phyloP scores from a whole-genome alignment of 2,797 vertebrate genomes.

The Meda fulgida region DNA sequence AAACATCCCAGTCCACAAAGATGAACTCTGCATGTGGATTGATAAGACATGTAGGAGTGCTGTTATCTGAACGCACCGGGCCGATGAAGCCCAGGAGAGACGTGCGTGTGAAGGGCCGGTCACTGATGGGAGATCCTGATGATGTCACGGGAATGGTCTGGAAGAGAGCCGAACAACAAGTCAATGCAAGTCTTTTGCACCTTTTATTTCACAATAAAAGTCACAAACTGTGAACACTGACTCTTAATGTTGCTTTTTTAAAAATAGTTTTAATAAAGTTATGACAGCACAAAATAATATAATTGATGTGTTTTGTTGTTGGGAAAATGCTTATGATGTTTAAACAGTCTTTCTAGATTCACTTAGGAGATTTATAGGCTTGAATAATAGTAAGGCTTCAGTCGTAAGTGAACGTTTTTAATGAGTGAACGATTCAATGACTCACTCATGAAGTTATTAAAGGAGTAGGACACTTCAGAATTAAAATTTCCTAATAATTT shows the following conservation, averaged over 20 bases:
- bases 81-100: slow-evolving; percentile 94
- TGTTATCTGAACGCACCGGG: slow-evolving; percentile 79
- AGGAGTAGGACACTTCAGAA: too few relatives aligned
- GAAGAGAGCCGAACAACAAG: slow-evolving; percentile 21
- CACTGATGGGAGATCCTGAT: slow-evolving; percentile 82
- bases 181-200: neutral
- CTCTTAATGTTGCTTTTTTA: neutral
- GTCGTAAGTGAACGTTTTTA: neutral
- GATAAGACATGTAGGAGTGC: neutral
- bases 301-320: neutral
- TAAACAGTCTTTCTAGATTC: neutral
- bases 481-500: too few relatives aligned
- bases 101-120: slow-evolving; percentile 89
- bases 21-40: neutral
- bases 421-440: neutral
- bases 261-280: neutral
- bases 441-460: neutral
- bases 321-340: neutral
- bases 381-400: neutral
- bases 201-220: neutral
- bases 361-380: neutral
- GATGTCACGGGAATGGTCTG: slow-evolving; percentile 80
- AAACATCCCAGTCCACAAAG: neutral
- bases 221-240: neutral
- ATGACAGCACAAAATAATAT: too few relatives aligned